phyloP scores from a whole-genome alignment of 2,113 vertebrate genomes.

The Malurus cyaneus region DNA sequence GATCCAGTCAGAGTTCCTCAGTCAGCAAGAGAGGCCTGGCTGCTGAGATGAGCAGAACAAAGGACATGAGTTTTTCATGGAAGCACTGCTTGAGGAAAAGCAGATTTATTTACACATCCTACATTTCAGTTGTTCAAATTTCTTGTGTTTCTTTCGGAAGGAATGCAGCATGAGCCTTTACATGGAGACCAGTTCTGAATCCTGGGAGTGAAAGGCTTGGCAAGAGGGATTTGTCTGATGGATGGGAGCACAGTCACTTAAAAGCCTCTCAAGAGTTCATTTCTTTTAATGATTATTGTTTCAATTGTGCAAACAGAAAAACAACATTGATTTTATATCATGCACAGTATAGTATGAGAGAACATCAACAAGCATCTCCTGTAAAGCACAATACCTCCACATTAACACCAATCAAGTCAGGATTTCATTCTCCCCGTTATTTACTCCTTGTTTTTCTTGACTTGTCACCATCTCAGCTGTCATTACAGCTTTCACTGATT shows the following conservation, averaged over 20 bases:
- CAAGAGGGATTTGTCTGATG: background rate
- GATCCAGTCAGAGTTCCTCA: background rate
- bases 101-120: background rate
- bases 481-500: background rate
- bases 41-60: background rate
- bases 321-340: background rate
- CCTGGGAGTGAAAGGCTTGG: background rate
- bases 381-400: background rate
- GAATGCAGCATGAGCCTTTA: background rate
- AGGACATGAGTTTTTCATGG: background rate
- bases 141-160: background rate
- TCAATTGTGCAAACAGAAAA: background rate
- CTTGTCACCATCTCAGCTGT: background rate
- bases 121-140: background rate
- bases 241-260: background rate
- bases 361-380: background rate
- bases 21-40: too few relatives aligned
- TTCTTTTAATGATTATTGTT: background rate
- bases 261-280: background rate
- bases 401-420: background rate
- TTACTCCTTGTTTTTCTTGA: background rate
- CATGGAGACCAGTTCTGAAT: background rate
- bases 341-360: background rate
- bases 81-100: background rate
- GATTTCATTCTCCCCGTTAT: background rate